Conservation (phyloP, 2,797 vertebrate species). For the Kryptolebias ocellatus region DNA sequence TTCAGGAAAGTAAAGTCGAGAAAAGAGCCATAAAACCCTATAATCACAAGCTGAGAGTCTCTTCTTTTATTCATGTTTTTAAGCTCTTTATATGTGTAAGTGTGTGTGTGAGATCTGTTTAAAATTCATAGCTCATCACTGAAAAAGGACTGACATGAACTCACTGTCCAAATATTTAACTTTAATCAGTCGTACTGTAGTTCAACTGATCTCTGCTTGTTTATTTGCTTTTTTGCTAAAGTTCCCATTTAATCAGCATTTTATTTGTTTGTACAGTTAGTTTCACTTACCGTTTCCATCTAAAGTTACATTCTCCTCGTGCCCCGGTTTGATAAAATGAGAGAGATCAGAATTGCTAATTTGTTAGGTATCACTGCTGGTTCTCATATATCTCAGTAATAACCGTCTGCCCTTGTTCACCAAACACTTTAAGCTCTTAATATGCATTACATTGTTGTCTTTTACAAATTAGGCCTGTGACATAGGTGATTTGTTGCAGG, state of each 20-base stretch:
- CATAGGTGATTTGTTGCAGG: conserved; percentile 73
- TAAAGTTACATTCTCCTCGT: conserved; percentile 33
- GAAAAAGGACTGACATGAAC: conserved; percentile 40
- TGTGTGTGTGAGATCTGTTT: conserved; percentile 34
- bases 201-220: conserved; percentile 44
- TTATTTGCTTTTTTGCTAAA: conserved; percentile 51
- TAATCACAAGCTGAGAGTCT: conserved; percentile 39
- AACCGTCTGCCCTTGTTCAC: conserved; percentile 44
- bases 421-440: conserved; percentile 60
- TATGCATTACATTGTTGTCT: conserved; percentile 74
- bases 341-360: conserved; percentile 42
- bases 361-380: conserved; percentile 16
- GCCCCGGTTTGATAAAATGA: conserved; percentile 36
- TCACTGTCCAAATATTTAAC: conserved; percentile 58
- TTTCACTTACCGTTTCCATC: conserved; percentile 27
- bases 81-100: conserved; percentile 4
- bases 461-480: conserved; percentile 77
- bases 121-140: conserved; percentile 42
- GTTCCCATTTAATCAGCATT: conserved; percentile 40
- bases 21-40: conserved; percentile 17
- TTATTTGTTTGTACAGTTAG: conserved; percentile 27
- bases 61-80: conserved; percentile 57
- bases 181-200: conserved; percentile 52
- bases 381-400: conserved; percentile 49
- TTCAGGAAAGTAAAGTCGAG: conserved; percentile 27